Evolutionary conservation across 2,797 vertebrate species (phyloP), one percentile per base, ranked within the genome.

Genomic region (Ataeniobius toweri): DNA sequence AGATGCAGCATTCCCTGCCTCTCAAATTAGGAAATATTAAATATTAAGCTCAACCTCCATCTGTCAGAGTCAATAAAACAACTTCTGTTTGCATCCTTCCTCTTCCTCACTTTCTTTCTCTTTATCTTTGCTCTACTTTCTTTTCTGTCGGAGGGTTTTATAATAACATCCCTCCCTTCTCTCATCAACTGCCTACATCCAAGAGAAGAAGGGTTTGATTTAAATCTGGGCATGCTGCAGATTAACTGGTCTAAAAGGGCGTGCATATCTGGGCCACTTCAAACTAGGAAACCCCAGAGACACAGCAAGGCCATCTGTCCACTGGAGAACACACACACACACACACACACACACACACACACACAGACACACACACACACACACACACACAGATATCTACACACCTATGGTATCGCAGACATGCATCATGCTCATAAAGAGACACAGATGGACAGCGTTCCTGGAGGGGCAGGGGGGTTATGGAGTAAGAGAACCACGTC

Each of bases 191-290:
- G 73, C 41, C 4, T 74, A 18, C 48, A 41, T 72, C 77, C 22
- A 24, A 80, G 39, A 48, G 65, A 61, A 12, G 28, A 48, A 59
- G 48, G 71, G 81, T 78, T 44, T 69, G 72, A 81, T 78, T 83
- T 77, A 28, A 76, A n/a, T 82, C 70, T 78, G 31, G 85, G 74
- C 74, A 65, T 69, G 80, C 31, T 1, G 82, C 74, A 88, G 85
- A 91, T 85, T 83, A 88, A 89, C 75, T 86, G 74, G 74, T 79
- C 84, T 88, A 88, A 86, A 90, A 90, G 78, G 67, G 2, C 84
- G 75, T 51, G 80, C 71, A 76, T 74, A 86, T 86, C 77, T 89
- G 81, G 87, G 84, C 76, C 89, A 78, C 74, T 77, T 85, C 65
- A 80, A 76, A 81, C 76, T 9, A 75, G 56, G 50, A 75, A 83